Conservation (phyloP, 2,797 vertebrate genomes). For the Dendrocincla fuliginosa region DNA sequence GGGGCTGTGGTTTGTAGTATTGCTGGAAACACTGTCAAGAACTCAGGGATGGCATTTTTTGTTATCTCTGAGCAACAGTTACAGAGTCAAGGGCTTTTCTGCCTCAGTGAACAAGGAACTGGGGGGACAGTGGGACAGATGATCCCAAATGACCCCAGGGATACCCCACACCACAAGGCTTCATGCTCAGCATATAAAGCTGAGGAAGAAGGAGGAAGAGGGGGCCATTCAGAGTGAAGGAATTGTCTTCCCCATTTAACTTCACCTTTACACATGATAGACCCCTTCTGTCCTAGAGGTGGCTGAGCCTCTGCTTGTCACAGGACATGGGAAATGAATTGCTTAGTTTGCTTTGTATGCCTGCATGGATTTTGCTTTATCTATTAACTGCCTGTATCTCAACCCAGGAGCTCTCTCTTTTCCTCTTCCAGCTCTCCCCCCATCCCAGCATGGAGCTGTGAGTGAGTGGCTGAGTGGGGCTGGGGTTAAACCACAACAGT, state of each 20-base stretch:
- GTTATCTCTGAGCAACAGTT: neutral
- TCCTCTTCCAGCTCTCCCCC: neutral
- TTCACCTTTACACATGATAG: accelerated
- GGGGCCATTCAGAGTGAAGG: too few species aligned
- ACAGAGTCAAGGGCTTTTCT: neutral
- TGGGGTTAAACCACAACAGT: conserved; percentile 30
- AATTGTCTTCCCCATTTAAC: neutral
- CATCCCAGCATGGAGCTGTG: neutral
- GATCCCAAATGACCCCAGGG: neutral
- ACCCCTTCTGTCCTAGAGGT: neutral
- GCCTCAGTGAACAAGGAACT: neutral
- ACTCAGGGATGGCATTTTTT: neutral
- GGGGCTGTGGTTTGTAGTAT: neutral
- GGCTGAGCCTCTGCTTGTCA: neutral
- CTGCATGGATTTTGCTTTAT: neutral
- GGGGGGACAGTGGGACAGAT: neutral
- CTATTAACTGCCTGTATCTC: neutral
- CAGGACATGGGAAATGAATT: neutral
- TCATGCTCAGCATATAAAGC: accelerated
- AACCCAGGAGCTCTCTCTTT: neutral
- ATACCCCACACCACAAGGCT: neutral
- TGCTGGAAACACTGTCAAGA: neutral
- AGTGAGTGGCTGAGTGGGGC: neutral
- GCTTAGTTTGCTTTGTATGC: neutral
- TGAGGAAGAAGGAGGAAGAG: neutral